phyloP scores from a whole-genome alignment of 1,140 invertebrate genomes.

The Calliphora vicina region DNA sequence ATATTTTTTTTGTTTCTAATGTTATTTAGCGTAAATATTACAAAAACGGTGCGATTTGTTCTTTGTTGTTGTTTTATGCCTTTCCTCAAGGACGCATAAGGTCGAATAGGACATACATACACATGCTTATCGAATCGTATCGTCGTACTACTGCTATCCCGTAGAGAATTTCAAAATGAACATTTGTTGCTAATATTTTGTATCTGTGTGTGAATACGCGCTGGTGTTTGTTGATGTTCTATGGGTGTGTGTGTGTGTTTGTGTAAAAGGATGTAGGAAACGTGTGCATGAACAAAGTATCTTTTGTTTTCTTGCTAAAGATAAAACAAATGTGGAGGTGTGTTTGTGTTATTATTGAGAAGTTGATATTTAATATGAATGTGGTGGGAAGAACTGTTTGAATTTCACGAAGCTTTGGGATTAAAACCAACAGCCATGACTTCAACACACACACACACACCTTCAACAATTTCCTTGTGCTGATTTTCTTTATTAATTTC shows the following conservation, averaged over 20 bases:
- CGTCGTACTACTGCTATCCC: neutral
- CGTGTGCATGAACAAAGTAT: neutral
- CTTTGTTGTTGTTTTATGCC: too few relatives aligned
- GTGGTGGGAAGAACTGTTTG: neutral
- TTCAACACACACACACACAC: too few relatives aligned
- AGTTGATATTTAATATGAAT: neutral
- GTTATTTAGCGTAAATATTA: slow-evolving; percentile 1
- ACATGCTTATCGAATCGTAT: neutral
- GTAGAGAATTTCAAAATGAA: neutral
- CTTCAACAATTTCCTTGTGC: too few relatives aligned
- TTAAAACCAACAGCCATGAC: neutral
- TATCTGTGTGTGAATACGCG: too few relatives aligned
- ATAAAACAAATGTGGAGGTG: neutral
- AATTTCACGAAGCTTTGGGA: neutral
- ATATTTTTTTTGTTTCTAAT: neutral
- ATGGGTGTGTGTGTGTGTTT: neutral
- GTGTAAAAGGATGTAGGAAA: neutral
- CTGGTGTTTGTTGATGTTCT: too few relatives aligned
- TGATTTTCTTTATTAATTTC: too few relatives aligned
- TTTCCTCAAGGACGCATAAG: neutral
- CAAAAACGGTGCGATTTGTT: neutral
- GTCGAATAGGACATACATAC: neutral
- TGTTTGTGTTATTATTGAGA: neutral
- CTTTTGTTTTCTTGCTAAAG: neutral
- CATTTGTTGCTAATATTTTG: neutral